Conservation (phyloP, 2,113 vertebrate species). For the Scomber scombrus region DNA sequence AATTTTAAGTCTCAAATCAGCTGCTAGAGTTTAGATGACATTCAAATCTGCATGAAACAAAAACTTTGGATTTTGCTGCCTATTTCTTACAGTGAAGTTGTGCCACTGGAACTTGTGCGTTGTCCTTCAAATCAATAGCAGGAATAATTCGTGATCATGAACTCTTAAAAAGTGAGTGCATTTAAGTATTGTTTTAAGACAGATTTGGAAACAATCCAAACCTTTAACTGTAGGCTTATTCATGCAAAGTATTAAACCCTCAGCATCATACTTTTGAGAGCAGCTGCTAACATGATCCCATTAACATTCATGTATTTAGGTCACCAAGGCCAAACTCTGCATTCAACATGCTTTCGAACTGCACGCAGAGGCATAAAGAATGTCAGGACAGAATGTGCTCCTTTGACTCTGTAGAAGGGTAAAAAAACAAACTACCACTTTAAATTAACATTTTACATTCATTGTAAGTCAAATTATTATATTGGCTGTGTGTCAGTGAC, state of each 20-base stretch:
- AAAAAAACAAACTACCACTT: constrained; percentile 14
- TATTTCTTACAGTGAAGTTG: neutral
- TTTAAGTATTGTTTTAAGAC: constrained; percentile 9
- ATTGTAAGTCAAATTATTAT: constrained; percentile 24
- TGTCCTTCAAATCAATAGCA: neutral
- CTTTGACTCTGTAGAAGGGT: constrained; percentile 9
- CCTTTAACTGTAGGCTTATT: neutral
- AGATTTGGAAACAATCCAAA: neutral
- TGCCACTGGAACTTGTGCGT: too few relatives aligned
- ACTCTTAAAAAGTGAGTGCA: neutral
- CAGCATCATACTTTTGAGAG: constrained; percentile 27
- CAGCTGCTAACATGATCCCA: constrained; percentile 52
- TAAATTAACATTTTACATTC: constrained; percentile 16
- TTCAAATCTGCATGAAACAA: neutral
- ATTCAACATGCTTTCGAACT: constrained; percentile 6
- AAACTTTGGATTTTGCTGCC: neutral
- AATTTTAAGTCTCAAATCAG: too few relatives aligned
- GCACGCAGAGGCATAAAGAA: constrained; percentile 5
- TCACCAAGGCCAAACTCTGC: constrained; percentile 24
- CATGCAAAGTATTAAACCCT: constrained; percentile 16
- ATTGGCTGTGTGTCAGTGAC: constrained; percentile 29
- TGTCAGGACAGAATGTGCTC: constrained; percentile 12
- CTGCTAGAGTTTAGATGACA: too few relatives aligned
- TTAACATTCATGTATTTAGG: constrained; percentile 49
- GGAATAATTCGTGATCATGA: neutral